Evolutionary conservation across 2,797 vertebrate genomes (phyloP).

Genomic region (Falco naumanni): DNA sequence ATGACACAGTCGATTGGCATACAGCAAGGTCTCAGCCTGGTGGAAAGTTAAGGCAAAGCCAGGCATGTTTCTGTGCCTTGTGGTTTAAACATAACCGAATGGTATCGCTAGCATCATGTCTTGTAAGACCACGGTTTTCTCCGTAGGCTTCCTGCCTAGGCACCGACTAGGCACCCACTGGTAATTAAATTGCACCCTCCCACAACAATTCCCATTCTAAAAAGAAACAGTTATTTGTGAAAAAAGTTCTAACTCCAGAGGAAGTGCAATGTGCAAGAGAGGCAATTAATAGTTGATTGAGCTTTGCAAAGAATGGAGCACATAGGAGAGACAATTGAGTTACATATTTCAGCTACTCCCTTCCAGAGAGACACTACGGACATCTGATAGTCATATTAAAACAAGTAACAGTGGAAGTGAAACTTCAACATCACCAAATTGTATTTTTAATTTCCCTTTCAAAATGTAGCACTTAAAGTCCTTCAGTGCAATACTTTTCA

Average conservation of each 20-base stretch:
- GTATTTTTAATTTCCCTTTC: slow-evolving; percentile 60
- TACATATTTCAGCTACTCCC: background rate
- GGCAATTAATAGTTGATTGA: slow-evolving; percentile 12
- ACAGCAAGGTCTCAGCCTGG: background rate
- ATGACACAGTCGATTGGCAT: background rate
- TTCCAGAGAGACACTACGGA: background rate
- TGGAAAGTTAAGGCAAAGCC: background rate
- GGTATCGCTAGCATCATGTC: fast-evolving
- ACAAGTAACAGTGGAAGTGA: slow-evolving; percentile 49
- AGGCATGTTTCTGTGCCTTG: background rate
- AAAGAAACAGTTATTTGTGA: background rate
- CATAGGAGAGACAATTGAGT: background rate
- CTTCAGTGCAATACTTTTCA: slow-evolving; percentile 59
- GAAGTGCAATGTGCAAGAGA: background rate
- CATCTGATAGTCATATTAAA: slow-evolving; percentile 27
- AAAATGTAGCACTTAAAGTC: slow-evolving; percentile 72
- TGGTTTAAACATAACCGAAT: fast-evolving
- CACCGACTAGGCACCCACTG: background rate
- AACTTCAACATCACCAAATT: slow-evolving; percentile 57
- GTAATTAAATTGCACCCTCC: background rate
- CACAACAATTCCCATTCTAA: background rate
- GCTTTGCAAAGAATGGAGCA: background rate
- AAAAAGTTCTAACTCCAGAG: background rate
- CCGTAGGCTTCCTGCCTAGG: background rate
- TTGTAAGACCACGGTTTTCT: background rate